Conservation (phyloP, 2,113 vertebrate genomes). For the Saguinus midas region DNA sequence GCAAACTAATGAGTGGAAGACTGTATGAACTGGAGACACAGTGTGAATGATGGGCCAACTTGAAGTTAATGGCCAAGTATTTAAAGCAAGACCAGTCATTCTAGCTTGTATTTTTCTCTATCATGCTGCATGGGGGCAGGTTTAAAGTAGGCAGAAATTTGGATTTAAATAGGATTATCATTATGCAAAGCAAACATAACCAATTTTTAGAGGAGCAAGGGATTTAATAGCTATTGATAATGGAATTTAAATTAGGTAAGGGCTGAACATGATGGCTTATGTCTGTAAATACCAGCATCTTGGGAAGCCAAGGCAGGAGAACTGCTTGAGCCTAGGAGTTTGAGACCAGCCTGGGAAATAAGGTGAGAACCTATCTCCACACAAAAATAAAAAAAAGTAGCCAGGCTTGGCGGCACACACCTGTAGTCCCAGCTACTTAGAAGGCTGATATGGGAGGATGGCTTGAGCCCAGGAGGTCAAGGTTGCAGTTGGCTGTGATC, state of each 20-base stretch:
- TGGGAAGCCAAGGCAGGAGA: too few species aligned
- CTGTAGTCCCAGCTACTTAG: too few species aligned
- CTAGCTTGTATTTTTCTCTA: neutral
- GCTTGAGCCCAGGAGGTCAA: too few species aligned
- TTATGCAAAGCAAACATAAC: neutral
- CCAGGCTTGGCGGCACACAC: too few species aligned
- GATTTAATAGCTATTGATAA: neutral
- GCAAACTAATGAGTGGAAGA: neutral
- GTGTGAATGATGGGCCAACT: neutral
- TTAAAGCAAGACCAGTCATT: neutral
- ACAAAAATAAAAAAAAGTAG: too few species aligned
- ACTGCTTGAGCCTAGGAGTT: too few species aligned
- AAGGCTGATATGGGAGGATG: too few species aligned
- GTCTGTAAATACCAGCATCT: too few species aligned
- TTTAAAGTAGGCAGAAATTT: neutral
- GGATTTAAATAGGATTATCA: neutral
- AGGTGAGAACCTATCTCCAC: too few species aligned
- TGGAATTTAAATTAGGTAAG: neutral
- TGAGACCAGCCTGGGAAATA: too few species aligned
- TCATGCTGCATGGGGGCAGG: neutral
- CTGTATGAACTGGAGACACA: neutral
- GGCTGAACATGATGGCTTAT: too few species aligned
- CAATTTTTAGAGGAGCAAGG: neutral
- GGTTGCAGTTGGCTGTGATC: too few species aligned
- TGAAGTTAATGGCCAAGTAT: neutral